Percentiles rank a stretch among this genome's conserved stretches.
Evolutionary conservation across 1,140 invertebrate genomes (phyloP).

Genomic region (Ceratosolen fusciceps): DNA sequence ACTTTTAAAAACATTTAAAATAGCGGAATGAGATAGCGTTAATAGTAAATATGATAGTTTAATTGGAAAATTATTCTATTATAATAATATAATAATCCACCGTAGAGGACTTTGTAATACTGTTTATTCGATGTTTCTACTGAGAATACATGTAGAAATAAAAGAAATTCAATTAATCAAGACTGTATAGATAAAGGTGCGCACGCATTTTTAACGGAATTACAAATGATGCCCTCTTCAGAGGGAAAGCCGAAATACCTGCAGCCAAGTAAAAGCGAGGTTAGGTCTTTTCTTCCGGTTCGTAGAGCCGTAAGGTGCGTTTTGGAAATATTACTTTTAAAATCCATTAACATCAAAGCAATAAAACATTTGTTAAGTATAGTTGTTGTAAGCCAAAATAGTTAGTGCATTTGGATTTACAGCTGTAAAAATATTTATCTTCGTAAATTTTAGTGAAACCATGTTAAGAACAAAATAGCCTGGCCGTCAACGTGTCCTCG

Average conservation of each 20-base stretch:
- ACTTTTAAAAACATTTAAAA: too few relatives aligned
- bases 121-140: too few relatives aligned
- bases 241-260: neutral
- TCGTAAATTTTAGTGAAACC: neutral
- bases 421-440: constrained; percentile 19
- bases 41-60: too few relatives aligned
- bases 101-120: too few relatives aligned
- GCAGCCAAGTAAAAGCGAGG: constrained; percentile 42
- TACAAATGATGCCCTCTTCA: constrained; percentile 9
- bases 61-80: too few relatives aligned
- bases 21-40: too few relatives aligned
- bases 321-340: constrained; percentile 41
- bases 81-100: too few relatives aligned
- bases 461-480: neutral
- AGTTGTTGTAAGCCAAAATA: constrained; percentile 25
- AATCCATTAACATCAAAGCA: constrained; percentile 53
- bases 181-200: neutral
- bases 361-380: constrained; percentile 29
- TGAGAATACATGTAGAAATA: too few relatives aligned
- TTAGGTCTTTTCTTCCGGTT: constrained; percentile 53
- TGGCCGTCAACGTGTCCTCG: constrained; percentile 40
- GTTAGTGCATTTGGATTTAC: constrained; percentile 10
- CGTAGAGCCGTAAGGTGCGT: constrained; percentile 52
- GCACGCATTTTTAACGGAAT: constrained; percentile 24
- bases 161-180: too few relatives aligned